These are phyloP conservation scores for Nezara viridula DNA, from an alignment of 2,888 invertebrate genomes.

Conservation along the genomic window DNA sequence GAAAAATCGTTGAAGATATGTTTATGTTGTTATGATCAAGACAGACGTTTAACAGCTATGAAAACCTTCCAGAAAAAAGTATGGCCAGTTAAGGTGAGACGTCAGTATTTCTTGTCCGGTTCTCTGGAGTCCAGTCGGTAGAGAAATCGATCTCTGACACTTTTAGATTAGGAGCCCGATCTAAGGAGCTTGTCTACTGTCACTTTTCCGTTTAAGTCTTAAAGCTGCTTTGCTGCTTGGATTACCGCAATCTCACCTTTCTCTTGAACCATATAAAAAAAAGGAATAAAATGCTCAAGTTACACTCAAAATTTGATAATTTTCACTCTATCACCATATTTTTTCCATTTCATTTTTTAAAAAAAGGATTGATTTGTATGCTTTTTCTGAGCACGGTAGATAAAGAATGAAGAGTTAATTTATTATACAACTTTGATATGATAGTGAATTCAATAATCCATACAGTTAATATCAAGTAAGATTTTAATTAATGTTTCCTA, in stretches of 20 bases:
- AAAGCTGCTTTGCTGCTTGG: conserved; percentile 14
- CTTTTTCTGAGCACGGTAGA: too few relatives aligned
- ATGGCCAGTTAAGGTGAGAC: not conserved
- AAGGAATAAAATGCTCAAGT: not conserved
- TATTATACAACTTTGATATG: too few relatives aligned
- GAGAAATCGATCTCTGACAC: conserved; percentile 37
- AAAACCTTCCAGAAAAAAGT: not conserved
- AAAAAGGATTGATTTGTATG: too few relatives aligned
- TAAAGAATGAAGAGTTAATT: too few relatives aligned
- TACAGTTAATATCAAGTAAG: too few relatives aligned
- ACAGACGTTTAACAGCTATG: not conserved
- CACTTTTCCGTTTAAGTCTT: not conserved
- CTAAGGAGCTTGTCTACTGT: conserved; percentile 29
- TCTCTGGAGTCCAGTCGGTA: not conserved
- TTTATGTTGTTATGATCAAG: too few relatives aligned
- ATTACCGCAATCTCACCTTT: not conserved
- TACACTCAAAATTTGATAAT: not conserved
- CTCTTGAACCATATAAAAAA: not conserved
- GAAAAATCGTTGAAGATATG: too few relatives aligned
- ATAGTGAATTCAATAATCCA: too few relatives aligned
- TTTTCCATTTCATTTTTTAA: too few relatives aligned
- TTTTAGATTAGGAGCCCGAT: conserved; percentile 8
- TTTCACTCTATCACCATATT: too few relatives aligned
- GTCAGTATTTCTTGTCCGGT: not conserved
- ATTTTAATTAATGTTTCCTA: too few relatives aligned